Evolutionary conservation across 2,797 vertebrate genomes (phyloP).

Genomic region (Myotis vivesi): DNA sequence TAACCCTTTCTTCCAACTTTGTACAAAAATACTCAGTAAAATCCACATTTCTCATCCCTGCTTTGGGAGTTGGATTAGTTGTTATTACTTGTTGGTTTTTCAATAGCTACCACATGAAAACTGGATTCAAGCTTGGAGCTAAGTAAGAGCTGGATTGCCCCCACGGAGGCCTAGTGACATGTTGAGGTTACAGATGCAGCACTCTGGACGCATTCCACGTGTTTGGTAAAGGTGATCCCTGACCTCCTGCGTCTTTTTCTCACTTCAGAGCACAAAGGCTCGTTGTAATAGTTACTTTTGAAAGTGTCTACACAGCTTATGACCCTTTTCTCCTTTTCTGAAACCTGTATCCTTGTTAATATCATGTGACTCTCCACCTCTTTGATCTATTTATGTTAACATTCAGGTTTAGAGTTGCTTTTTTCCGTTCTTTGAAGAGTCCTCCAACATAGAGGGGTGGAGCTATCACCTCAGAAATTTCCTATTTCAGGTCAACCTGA

Average conservation of each 20-base stretch:
- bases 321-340: neutral
- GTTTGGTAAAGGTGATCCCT: neutral
- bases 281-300: neutral
- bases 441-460: neutral
- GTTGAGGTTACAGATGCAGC: neutral
- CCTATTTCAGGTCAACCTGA: neutral
- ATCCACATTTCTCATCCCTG: neutral
- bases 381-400: constrained; percentile 36
- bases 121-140: neutral
- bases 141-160: neutral
- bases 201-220: neutral
- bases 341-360: neutral
- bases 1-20: neutral
- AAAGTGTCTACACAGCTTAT: neutral
- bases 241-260: neutral
- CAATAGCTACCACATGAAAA: neutral
- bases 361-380: neutral
- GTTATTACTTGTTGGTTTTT: constrained; percentile 11
- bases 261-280: neutral
- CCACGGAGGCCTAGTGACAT: neutral
- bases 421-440: constrained; percentile 16
- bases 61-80: neutral
- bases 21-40: constrained; percentile 22
- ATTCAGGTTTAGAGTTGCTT: neutral
- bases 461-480: neutral